Base-by-base conservation (phyloP, 2,113 vertebrate species). In the Empidonax traillii region DNA sequence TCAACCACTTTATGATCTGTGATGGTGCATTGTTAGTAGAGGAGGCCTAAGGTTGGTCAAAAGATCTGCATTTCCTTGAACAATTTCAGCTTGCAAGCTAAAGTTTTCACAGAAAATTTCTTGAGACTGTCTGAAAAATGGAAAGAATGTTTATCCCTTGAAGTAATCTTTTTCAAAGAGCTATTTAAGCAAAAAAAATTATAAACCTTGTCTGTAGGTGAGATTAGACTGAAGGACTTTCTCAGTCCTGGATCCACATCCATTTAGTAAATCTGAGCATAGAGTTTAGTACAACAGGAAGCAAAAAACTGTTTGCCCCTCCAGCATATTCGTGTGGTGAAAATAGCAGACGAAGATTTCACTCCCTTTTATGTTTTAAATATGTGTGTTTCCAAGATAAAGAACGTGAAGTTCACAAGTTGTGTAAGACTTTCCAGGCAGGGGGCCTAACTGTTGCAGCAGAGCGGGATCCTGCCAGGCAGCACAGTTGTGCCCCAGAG, bases 141-240 rank as follows among this genome's bases (percentile, higher is more conserved):
- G 67, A 84, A 93, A 78, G 51, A 91, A 81, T 56, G 6, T 63
- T 84, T 81, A 11, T 37, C 27, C 14, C 28, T 56, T 76, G 28
- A 91, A 91, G 44, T 41, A 61, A 83, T 59, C 66, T 85, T 92
- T 69, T 87, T 76, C 71, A 82, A 81, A 91, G 49, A 56, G 8
- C 18, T 66, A 52, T 76, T 53, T 49, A 83, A 80, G 33, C 9
- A 73, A 56, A 68, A 68, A 58, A 41, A 31, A 67, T 33, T 8
- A 59, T 94, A 89, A 87, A 66, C 6, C 9, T 81, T 87, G 39
- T 59, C 89, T 78, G 39, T 78, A 59, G 35, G 47, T 82, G 23
- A 37, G 27, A 82, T 91, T 82, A 89, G 56, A n/a, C 6, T 17
- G 14, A 71, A 87, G 56, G 66, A 31, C 19, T 59, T 89, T 39